Evolutionary conservation across 2,888 invertebrate species (phyloP).

Genomic region (Drosophila merina): DNA sequence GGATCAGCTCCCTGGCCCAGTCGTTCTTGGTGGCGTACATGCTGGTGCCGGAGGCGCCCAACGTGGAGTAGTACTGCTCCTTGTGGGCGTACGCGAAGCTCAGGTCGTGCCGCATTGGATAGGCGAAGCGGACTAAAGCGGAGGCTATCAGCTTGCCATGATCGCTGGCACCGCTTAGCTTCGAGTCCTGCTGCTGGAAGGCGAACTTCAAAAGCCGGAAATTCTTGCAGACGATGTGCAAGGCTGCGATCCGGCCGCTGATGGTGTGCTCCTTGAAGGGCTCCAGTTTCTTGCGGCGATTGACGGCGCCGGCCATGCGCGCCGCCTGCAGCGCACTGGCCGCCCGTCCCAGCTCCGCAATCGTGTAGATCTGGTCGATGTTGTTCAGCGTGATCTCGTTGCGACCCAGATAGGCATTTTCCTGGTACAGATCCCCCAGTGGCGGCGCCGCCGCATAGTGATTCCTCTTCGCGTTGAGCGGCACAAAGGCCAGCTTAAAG

Average conservation of each 20-base stretch:
- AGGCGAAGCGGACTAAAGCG: conserved; percentile 93
- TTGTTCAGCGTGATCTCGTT: conserved; percentile 83
- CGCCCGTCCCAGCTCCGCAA: conserved; percentile 75
- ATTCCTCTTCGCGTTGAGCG: conserved; percentile 79
- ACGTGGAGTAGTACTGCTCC: conserved; percentile 81
- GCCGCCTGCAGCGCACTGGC: conserved; percentile 76
- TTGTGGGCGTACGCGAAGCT: conserved; percentile 92
- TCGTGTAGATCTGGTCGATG: conserved; percentile 83
- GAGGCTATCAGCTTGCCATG: conserved; percentile 92
- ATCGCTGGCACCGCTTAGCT: conserved; percentile 86
- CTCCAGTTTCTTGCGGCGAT: conserved; percentile 78
- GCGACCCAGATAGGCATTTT: conserved; percentile 81
- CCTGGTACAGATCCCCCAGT: conserved; percentile 74
- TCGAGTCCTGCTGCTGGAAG: conserved; percentile 88
- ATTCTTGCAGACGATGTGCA: conserved; percentile 86
- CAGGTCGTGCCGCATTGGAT: conserved; percentile 92
- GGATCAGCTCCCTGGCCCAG: conserved; percentile 83
- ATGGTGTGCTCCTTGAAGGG: conserved; percentile 81
- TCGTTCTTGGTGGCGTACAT: conserved; percentile 83
- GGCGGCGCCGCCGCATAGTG: conserved; percentile 35
- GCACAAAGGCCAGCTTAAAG: conserved; percentile 95
- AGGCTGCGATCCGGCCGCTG: conserved; percentile 82
- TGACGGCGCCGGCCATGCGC: conserved; percentile 67
- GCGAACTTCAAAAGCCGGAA: conserved; percentile 94
- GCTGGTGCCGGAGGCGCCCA: conserved; percentile 71